phyloP scores from a whole-genome alignment of 2,888 invertebrate genomes.

The Limnephilus rhombicus region DNA sequence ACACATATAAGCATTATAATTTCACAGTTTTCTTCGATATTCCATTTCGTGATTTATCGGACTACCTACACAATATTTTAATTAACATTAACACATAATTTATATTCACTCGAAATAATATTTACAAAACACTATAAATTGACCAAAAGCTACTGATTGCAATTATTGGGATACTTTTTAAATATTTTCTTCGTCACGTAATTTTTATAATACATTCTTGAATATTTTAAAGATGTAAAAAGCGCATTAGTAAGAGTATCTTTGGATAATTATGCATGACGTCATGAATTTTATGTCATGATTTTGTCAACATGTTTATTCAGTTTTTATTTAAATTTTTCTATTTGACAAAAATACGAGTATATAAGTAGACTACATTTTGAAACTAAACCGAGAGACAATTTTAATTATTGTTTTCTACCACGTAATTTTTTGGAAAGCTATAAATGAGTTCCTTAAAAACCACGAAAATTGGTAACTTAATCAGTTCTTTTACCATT shows the following conservation, averaged over 20 bases:
- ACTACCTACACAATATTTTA: too few species aligned
- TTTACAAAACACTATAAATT: not conserved
- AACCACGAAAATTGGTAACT: not conserved
- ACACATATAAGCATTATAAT: too few species aligned
- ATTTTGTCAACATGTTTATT: not conserved
- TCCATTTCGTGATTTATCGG: too few species aligned
- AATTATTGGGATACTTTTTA: too few species aligned
- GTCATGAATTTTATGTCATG: not conserved
- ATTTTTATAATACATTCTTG: too few species aligned
- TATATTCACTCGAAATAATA: not conserved
- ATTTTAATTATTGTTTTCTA: too few species aligned
- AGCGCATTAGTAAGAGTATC: not conserved
- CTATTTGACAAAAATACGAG: not conserved
- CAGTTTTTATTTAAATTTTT: not conserved
- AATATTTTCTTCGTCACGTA: too few species aligned
- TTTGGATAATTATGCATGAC: not conserved
- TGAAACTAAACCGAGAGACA: not conserved
- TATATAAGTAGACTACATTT: not conserved
- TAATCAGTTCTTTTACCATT: not conserved
- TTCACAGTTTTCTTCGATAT: too few species aligned
- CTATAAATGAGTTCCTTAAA: too few species aligned
- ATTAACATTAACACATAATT: not conserved
- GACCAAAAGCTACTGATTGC: not conserved
- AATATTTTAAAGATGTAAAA: not conserved
- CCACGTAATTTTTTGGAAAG: not conserved